Conservation (phyloP, 2,113 vertebrate genomes). For the Tetrao urogallus region DNA sequence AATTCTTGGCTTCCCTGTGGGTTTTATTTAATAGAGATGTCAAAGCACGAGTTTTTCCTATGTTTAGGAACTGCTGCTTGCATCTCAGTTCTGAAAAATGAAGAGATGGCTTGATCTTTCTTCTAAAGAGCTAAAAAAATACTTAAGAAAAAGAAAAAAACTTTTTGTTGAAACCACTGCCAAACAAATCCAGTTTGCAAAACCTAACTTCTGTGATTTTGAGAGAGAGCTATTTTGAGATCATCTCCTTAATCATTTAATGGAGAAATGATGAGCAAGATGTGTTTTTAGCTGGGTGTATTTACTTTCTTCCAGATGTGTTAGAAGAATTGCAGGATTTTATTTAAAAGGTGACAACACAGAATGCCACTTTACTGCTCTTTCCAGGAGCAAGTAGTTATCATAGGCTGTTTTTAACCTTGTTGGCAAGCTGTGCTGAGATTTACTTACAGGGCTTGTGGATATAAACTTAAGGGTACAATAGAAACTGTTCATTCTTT, state of each 20-base stretch:
- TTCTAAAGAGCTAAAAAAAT: background rate
- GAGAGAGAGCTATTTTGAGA: background rate
- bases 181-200: background rate
- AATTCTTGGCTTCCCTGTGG: fast-evolving
- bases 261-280: background rate
- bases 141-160: background rate
- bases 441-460: background rate
- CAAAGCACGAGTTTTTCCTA: background rate
- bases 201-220: background rate
- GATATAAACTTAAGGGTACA: background rate
- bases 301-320: background rate
- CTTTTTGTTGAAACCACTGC: background rate
- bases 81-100: background rate
- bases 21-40: fast-evolving
- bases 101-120: background rate
- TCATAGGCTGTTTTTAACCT: background rate
- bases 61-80: background rate
- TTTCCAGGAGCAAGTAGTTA: background rate
- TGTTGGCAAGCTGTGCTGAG: background rate
- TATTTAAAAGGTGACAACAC: background rate
- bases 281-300: background rate
- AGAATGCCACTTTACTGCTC: background rate
- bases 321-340: background rate
- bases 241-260: background rate
- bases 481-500: background rate